Evolutionary conservation across 2,113 vertebrate species (phyloP).

Genomic region (Mastomys coucha): DNA sequence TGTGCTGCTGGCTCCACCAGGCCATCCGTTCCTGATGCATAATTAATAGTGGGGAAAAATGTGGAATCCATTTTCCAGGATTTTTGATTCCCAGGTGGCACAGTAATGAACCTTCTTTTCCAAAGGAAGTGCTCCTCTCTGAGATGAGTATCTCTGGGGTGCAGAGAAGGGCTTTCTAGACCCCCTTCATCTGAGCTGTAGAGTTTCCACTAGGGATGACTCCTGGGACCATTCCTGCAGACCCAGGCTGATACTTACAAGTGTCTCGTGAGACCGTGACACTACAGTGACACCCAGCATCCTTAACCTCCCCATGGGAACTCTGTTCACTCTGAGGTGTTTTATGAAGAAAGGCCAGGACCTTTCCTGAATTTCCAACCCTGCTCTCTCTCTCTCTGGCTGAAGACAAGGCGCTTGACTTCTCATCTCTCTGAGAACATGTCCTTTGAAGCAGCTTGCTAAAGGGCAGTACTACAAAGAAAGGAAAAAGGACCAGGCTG

Average conservation of each 20-base stretch:
- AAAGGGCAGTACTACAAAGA: neutral
- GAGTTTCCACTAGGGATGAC: fast-evolving
- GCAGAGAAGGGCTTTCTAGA: neutral
- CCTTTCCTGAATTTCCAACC: neutral
- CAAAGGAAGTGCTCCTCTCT: neutral
- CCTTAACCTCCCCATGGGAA: fast-evolving
- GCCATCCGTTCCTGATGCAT: slow-evolving; percentile 51
- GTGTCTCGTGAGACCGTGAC: too few relatives aligned
- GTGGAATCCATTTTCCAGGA: slow-evolving; percentile 5
- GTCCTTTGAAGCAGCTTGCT: neutral
- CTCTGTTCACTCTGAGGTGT: fast-evolving
- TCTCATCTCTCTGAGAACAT: neutral
- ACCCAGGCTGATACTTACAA: too few relatives aligned
- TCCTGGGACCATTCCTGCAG: neutral
- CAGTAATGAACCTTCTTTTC: slow-evolving; percentile 36
- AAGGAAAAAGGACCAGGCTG: fast-evolving
- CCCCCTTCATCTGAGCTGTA: fast-evolving
- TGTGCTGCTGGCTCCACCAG: neutral
- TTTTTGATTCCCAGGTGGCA: slow-evolving; percentile 61
- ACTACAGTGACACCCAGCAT: neutral
- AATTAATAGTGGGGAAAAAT: slow-evolving; percentile 57
- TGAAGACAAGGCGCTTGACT: neutral
- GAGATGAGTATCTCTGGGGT: neutral
- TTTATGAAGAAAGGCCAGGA: neutral
- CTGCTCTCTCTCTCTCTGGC: neutral